A percentile compares a stretch with the other conserved stretches of the same genome.
phyloP scores from a whole-genome alignment of 2,797 vertebrate species.

The Falco berigora region DNA sequence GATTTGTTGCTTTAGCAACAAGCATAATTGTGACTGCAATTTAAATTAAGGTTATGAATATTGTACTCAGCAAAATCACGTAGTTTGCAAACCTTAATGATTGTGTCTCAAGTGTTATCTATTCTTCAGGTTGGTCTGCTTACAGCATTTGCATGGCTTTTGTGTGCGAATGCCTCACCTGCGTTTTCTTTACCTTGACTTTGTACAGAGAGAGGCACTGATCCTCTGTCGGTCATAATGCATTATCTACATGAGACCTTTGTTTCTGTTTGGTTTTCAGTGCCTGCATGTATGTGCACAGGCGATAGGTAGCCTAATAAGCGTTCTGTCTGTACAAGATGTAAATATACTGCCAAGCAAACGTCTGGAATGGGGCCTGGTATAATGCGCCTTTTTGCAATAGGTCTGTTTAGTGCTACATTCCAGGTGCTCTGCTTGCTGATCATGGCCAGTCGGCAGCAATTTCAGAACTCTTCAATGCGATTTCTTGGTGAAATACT shows the following conservation, averaged over 20 bases:
- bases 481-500: neutral
- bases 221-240: fast-evolving
- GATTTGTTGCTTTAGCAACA: conserved; percentile 50
- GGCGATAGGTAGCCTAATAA: neutral
- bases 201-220: neutral
- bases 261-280: neutral
- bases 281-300: neutral
- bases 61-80: neutral
- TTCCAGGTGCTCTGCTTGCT: neutral
- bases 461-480: neutral
- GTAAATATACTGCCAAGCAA: neutral
- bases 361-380: neutral
- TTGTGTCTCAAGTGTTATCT: neutral
- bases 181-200: neutral
- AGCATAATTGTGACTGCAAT: conserved; percentile 3
- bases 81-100: neutral
- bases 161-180: neutral
- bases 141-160: neutral
- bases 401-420: neutral
- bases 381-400: neutral
- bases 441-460: neutral
- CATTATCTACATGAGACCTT: neutral
- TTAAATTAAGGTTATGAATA: conserved; percentile 21
- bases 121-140: neutral
- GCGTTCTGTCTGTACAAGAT: neutral